Percentiles rank a stretch among this genome's conserved stretches.
Evolutionary conservation across 2,797 vertebrate species (phyloP).

Genomic region (Buceros bicornis): DNA sequence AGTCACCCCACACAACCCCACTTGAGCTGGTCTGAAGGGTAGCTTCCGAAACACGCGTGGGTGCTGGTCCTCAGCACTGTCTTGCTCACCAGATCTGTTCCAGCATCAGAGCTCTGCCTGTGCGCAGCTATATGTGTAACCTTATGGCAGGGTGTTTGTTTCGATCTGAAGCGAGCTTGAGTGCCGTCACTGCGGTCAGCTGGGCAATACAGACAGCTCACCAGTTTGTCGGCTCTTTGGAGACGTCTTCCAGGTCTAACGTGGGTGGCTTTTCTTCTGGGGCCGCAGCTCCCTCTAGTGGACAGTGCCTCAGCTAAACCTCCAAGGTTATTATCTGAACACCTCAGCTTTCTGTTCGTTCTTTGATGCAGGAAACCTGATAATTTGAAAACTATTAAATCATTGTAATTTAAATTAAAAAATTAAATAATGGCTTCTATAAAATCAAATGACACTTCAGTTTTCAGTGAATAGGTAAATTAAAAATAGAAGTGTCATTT

Average conservation of each 20-base stretch:
- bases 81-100: not conserved
- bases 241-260: fast-evolving
- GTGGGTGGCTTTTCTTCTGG: not conserved
- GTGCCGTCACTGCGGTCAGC: fast-evolving
- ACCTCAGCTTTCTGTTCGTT: not conserved
- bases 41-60: not conserved
- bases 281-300: not conserved
- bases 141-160: not conserved
- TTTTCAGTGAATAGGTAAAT: not conserved
- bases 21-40: not conserved
- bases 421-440: not conserved
- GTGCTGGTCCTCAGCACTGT: not conserved
- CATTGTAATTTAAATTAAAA: not conserved
- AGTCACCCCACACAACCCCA: not conserved
- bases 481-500: not conserved
- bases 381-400: not conserved
- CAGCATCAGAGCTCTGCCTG: not conserved
- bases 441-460: not conserved
- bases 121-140: not conserved
- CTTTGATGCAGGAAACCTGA: not conserved
- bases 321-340: not conserved
- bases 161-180: not conserved
- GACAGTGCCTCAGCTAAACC: not conserved
- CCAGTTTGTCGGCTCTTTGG: fast-evolving
- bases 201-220: not conserved